Percentiles rank a stretch among this genome's conserved stretches.
Evolutionary conservation across 2,888 invertebrate species (phyloP).

Genomic region (Pyrgus malvae): DNA sequence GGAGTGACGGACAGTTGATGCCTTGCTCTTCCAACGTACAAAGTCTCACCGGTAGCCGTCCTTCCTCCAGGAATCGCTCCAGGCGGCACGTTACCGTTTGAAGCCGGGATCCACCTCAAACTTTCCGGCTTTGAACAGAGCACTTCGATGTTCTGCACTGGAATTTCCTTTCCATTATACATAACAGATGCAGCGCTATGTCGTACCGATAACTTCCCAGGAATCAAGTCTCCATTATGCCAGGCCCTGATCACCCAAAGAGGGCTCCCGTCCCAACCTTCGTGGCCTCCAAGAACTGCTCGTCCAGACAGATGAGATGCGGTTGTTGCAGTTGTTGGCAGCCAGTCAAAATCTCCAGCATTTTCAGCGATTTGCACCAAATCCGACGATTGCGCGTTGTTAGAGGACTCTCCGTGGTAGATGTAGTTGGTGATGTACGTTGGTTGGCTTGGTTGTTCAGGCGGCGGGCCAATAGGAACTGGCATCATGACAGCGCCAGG

Average conservation of each 20-base stretch:
- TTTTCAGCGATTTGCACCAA: constrained; percentile 59
- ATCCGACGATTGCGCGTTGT: constrained; percentile 35
- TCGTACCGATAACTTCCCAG: constrained; percentile 72
- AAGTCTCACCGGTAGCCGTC: constrained; percentile 68
- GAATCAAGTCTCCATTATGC: constrained; percentile 70
- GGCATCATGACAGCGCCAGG: constrained; percentile 63
- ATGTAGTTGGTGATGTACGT: constrained; percentile 74
- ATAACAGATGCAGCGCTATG: constrained; percentile 67
- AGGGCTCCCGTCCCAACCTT: constrained; percentile 76
- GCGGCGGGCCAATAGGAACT: constrained; percentile 32
- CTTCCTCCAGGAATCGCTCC: constrained; percentile 79
- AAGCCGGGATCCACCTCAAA: constrained; percentile 77
- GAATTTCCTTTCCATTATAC: constrained; percentile 65
- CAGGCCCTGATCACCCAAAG: constrained; percentile 73
- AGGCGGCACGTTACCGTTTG: constrained; percentile 76
- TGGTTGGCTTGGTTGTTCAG: constrained; percentile 42
- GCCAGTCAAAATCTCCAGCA: constrained; percentile 69
- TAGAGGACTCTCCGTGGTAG: constrained; percentile 61
- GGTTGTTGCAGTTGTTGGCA: constrained; percentile 61
- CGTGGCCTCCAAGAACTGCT: constrained; percentile 72
- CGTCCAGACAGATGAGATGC: constrained; percentile 59
- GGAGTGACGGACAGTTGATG: constrained; percentile 82
- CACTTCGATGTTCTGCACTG: constrained; percentile 73
- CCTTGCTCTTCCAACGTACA: constrained; percentile 80
- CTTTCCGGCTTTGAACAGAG: constrained; percentile 60